Base-by-base conservation (phyloP, 2,113 vertebrate genomes). In the Myiozetetes cayanensis region DNA sequence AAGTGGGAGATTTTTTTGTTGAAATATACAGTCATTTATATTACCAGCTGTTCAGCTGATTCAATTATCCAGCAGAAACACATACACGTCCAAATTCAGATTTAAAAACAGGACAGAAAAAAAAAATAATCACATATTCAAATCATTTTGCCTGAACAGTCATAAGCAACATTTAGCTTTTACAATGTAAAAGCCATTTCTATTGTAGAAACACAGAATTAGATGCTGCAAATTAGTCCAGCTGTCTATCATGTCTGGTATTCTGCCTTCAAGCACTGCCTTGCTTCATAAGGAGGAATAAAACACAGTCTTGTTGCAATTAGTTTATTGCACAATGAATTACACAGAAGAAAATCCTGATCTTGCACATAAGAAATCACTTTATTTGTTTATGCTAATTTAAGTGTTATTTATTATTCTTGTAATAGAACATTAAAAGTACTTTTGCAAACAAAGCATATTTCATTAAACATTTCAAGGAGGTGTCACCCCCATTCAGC, bases 221-320 rank as follows among this genome's bases (percentile, higher is more conserved):
- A 96, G 87, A 91, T 85, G 85, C 13, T 88, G 75, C 30, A 84
- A 58, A 93, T 91, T 59, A 91, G 85, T 53, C 79, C 71, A 96
- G 76, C 59, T 94, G 86, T 87, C 91, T 76, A 15, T 93, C 87
- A 90, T 1, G 46, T 94, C 91, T 96, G 75, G 74, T 94, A 93
- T 94, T 93, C 87, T 96, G 93, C 90, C 96, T 95, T 44, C 59
- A 80, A 95, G 94, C 87, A 83, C 28, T 80, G 71, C 33, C 67
- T 93, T 74, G 46, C 87, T 86, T 79, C 78, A 77, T 21, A 59
- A 74, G 6, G 18, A 76, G 39, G 28, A 79, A 61, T 58, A 91
- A 89, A 68, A 82, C 94, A 91, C 6, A 90, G 67, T 28, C 85
- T 70, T 83, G 35, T n/a, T 91, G 50, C 50, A 94, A 96, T 95